phyloP scores from a whole-genome alignment of 2,113 vertebrate genomes.

The Chaetorhynchus papuensis region DNA sequence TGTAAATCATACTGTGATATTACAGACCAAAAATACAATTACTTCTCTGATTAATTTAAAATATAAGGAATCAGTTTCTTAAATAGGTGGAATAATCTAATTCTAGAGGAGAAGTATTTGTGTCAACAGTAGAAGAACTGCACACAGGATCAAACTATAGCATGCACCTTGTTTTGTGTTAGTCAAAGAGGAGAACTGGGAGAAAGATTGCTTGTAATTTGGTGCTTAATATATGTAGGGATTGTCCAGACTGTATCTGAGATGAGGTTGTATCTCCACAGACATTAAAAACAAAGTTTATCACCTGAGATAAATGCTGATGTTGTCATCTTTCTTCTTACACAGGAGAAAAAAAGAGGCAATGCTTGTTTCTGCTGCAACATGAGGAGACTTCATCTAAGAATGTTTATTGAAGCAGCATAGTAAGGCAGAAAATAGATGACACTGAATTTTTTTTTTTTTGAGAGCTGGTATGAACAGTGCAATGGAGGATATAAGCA shows the following conservation, averaged over 20 bases:
- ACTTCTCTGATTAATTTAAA: neutral
- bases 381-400: neutral
- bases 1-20: neutral
- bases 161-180: neutral
- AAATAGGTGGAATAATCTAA: neutral
- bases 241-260: neutral
- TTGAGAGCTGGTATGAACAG: neutral
- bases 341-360: neutral
- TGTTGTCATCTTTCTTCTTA: neutral
- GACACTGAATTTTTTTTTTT: neutral
- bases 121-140: neutral
- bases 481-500: neutral
- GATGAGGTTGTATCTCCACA: neutral
- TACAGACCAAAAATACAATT: neutral
- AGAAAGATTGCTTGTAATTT: neutral
- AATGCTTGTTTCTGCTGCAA: neutral
- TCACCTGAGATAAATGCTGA: neutral
- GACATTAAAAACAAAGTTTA: neutral
- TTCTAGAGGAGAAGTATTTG: neutral
- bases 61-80: neutral
- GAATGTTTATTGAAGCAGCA: neutral
- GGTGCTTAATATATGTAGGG: neutral
- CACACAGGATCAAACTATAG: neutral
- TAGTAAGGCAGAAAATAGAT: neutral
- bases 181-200: neutral